Evolutionary conservation across 2,113 vertebrate genomes (phyloP).

Genomic region (Romanogobio albipinnatus): DNA sequence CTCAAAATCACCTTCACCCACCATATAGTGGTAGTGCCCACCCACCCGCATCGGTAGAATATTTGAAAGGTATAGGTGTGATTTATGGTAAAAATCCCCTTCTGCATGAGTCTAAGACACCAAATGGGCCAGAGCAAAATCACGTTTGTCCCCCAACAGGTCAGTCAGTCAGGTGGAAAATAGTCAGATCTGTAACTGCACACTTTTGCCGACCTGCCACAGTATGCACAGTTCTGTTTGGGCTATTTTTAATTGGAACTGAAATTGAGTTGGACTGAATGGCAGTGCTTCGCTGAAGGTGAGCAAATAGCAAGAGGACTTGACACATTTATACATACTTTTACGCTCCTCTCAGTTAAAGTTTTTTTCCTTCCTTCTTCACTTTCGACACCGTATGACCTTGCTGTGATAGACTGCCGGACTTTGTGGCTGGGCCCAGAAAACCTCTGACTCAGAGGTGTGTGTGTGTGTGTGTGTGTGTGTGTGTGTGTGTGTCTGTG

Average conservation of each 20-base stretch:
- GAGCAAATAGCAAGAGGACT: conserved; percentile 52
- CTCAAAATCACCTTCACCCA: conserved; percentile 60
- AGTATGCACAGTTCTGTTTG: conserved; percentile 54
- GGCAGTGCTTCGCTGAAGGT: conserved; percentile 55
- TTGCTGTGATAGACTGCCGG: conserved; percentile 89
- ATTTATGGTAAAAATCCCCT: conserved; percentile 9
- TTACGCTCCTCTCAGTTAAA: conserved; percentile 38
- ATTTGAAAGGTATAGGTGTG: conserved; percentile 31
- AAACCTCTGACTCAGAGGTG: conserved; percentile 80
- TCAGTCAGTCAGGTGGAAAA: conserved; percentile 57
- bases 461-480: conserved; percentile 68
- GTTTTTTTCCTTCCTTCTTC: conserved; percentile 61
- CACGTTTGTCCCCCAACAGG: conserved; percentile 42
- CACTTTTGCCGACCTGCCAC: conserved; percentile 46
- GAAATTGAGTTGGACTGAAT: conserved; percentile 59
- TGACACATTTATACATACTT: conserved; percentile 43
- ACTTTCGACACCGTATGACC: conserved; percentile 82
- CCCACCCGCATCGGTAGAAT: conserved; percentile 35
- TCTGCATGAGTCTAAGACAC: neutral
- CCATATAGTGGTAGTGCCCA: conserved; percentile 23
- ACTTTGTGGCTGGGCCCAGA: conserved; percentile 79
- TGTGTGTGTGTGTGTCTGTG: conserved; percentile 60
- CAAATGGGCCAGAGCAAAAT: conserved; percentile 19
- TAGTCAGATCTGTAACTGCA: conserved; percentile 48
- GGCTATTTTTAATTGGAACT: conserved; percentile 60